Conservation (phyloP, 2,888 invertebrate species). For the Cephus runcator region DNA sequence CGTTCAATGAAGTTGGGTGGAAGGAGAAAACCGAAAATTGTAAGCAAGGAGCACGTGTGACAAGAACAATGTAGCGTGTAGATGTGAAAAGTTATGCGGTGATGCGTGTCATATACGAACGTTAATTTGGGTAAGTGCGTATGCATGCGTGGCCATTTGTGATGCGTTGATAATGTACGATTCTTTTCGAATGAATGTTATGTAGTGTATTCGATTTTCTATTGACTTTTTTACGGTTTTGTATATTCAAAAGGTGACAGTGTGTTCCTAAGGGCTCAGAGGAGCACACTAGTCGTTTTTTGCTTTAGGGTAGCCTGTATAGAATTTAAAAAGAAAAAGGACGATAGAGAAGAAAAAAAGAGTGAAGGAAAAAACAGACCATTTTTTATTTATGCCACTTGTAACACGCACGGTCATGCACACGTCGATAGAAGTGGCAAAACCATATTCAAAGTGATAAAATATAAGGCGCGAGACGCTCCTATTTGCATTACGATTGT, state of each 20-base stretch:
- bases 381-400: conserved; percentile 30
- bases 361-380: too few species aligned
- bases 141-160: conserved; percentile 11
- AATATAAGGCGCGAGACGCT: neutral
- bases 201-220: conserved; percentile 46
- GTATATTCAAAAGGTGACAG: conserved; percentile 45
- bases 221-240: conserved; percentile 53
- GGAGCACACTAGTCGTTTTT: conserved; percentile 48
- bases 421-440: conserved; percentile 5
- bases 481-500: too few species aligned
- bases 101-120: too few species aligned
- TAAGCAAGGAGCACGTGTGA: too few species aligned
- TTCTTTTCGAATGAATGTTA: conserved; percentile 36
- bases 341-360: too few species aligned
- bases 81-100: too few species aligned
- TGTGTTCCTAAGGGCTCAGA: conserved; percentile 54
- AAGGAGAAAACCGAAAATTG: too few species aligned
- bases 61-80: too few species aligned
- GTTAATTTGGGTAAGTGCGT: too few species aligned
- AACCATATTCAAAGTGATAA: neutral
- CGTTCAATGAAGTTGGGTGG: too few species aligned
- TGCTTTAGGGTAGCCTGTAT: conserved; percentile 38
- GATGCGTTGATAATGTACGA: neutral
- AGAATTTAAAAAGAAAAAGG: conserved; percentile 9
- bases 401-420: conserved; percentile 28